Percentiles rank a stretch among this genome's conserved stretches.
Conservation (phyloP, 2,113 vertebrate species). For the Dromas ardeola region DNA sequence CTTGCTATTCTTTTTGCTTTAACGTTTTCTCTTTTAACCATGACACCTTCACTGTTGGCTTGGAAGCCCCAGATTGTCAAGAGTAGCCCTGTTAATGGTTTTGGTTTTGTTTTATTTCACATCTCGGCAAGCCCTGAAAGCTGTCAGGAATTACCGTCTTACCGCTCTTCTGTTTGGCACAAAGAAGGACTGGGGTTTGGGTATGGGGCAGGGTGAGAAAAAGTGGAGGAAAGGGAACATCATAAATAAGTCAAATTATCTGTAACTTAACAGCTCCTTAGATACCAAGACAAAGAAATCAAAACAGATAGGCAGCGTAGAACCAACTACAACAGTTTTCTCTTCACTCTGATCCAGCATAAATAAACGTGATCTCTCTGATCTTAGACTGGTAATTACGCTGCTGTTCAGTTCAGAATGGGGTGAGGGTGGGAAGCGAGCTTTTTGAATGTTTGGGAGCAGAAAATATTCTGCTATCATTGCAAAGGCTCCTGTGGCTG, state of each 20-base stretch:
- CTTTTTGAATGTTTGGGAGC: background rate
- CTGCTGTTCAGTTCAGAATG: background rate
- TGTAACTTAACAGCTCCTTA: background rate
- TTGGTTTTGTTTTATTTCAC: slow-evolving; percentile 11
- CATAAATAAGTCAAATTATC: background rate
- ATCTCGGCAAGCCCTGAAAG: background rate
- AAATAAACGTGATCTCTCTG: background rate
- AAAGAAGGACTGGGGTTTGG: background rate
- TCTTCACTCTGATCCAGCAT: background rate
- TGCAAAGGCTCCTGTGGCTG: background rate
- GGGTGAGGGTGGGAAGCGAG: background rate
- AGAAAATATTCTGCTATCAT: background rate
- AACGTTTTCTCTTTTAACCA: background rate
- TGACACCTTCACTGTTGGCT: background rate
- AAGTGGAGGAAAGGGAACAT: background rate
- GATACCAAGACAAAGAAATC: background rate
- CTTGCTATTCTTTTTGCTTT: background rate
- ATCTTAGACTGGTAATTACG: background rate
- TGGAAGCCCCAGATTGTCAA: background rate
- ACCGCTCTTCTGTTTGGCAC: background rate
- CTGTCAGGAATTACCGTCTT: background rate
- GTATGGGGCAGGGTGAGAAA: background rate
- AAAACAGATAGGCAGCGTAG: background rate
- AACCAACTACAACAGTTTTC: background rate
- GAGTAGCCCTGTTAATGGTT: background rate